phyloP scores from a whole-genome alignment of 2,888 invertebrate species.

The Meghimatium bilineatum region DNA sequence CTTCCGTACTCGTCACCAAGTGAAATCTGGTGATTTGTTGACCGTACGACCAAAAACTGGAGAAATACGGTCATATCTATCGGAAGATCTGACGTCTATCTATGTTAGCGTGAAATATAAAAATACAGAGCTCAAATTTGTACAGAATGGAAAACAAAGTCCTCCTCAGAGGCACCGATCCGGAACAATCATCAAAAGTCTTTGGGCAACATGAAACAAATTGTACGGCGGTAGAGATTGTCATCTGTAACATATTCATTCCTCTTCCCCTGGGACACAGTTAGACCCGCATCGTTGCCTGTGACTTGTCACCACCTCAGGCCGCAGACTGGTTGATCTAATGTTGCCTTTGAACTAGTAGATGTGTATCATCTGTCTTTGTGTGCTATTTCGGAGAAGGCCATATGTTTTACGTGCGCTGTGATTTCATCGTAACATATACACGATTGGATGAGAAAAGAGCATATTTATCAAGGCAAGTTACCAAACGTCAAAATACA shows the following conservation, averaged over 20 bases:
- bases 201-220: conserved; percentile 14
- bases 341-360: conserved; percentile 16
- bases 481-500: too few species aligned
- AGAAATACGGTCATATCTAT: not conserved
- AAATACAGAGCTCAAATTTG: conserved; percentile 3
- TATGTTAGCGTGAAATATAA: conserved; percentile 21
- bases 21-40: not conserved
- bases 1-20: not conserved
- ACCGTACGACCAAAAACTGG: not conserved
- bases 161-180: not conserved
- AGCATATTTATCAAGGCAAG: not conserved
- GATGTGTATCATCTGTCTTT: not conserved
- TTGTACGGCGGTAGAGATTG: conserved; percentile 7
- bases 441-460: not conserved
- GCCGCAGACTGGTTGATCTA: conserved; percentile 19
- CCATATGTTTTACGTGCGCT: not conserved
- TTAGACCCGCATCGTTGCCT: conserved; percentile 25
- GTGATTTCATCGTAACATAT: not conserved
- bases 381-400: not conserved
- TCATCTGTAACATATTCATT: not conserved
- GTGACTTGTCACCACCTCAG: conserved; percentile 7
- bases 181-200: conserved; percentile 36
- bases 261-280: conserved; percentile 10
- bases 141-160: not conserved
- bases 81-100: not conserved